Percentiles rank a stretch among this genome's conserved stretches.
Conservation (phyloP, 2,113 vertebrate species). For the Vidua macroura region DNA sequence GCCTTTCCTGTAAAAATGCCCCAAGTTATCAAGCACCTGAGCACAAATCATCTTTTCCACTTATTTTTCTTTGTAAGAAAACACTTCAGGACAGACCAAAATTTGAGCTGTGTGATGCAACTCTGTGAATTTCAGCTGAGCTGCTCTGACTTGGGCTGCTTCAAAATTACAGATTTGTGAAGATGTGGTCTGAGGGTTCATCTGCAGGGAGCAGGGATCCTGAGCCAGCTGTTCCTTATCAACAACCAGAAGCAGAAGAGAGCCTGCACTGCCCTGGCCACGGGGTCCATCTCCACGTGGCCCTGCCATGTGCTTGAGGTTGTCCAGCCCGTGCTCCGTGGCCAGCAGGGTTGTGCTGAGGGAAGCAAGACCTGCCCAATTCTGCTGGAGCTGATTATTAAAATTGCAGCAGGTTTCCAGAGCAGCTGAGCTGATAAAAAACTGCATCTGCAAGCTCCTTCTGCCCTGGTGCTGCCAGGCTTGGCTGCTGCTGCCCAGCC, state of each 20-base stretch:
- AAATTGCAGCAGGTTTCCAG: slow-evolving; percentile 3
- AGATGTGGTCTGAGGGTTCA: neutral
- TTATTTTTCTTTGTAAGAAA: neutral
- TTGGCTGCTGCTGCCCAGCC: slow-evolving; percentile 16
- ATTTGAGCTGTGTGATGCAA: neutral
- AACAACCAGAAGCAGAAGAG: neutral
- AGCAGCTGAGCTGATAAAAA: slow-evolving; percentile 44
- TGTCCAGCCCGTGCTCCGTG: neutral
- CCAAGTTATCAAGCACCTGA: neutral
- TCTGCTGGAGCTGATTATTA: neutral
- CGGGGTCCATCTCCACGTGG: neutral
- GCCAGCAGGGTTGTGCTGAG: slow-evolving; percentile 3
- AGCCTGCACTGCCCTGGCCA: neutral
- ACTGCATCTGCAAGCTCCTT: slow-evolving; percentile 22
- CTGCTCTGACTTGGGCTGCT: neutral
- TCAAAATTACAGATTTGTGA: neutral
- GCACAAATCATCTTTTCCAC: neutral
- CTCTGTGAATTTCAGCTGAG: neutral
- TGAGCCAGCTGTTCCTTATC: neutral
- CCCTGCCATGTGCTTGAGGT: neutral
- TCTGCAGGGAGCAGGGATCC: neutral
- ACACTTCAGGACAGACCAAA: neutral
- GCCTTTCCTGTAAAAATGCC: neutral
- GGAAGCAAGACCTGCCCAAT: neutral
- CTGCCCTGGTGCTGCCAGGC: neutral